Base-by-base conservation (phyloP, 2,113 vertebrate genomes). In the Siphamia tubifer region DNA sequence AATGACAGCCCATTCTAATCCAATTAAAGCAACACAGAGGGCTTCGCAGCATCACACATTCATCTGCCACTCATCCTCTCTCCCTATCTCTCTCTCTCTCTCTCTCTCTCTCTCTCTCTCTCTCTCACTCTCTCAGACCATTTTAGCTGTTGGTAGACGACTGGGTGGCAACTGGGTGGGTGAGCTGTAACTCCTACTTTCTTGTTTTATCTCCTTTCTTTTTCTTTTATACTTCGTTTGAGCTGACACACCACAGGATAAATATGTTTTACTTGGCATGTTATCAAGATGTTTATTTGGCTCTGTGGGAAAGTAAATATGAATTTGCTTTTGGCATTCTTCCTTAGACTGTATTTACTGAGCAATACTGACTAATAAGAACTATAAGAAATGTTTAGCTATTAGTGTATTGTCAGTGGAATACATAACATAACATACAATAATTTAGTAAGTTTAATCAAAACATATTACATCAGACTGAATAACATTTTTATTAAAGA, bases 1-100 rank as follows among this genome's bases (percentile, higher is more conserved):
- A 85, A 75, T 82, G 79, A 86, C 72, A 74, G 30, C 44, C 82
- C 72, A 81, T 87, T 90, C 84, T 88, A 85, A 84, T 89, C 83
- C 80, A 89, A 88, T 90, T 88, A 89, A 74, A 64, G 77, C 68
- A 60, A 80, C 77, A 83, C 67, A 77, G 60, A 81, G 63, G 47
- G 62, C 63, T 82, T 71, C 68, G 31, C 48, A 68, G 72, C 73
- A 44, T 86, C 73, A 63, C 70, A 79, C 78, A 88, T 84, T 85
- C 81, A 79, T 55, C 68, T 81, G 84, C 74, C 83, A 85, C 55
- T 83, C 82, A 73, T 61, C 32, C 54, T 61, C 56, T 49, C 35
- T 24, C 40, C 34, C 38, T 64, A 44, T 38, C 55, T 36, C 27
- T 52, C 17, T 25, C 54, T 35, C 42, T 38, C 48, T 35, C 43